Percentiles rank a stretch among this genome's conserved stretches.
These are phyloP conservation scores for Drosophila falleni DNA, from an alignment of 2,888 invertebrate species.

Conservation along the genomic window DNA sequence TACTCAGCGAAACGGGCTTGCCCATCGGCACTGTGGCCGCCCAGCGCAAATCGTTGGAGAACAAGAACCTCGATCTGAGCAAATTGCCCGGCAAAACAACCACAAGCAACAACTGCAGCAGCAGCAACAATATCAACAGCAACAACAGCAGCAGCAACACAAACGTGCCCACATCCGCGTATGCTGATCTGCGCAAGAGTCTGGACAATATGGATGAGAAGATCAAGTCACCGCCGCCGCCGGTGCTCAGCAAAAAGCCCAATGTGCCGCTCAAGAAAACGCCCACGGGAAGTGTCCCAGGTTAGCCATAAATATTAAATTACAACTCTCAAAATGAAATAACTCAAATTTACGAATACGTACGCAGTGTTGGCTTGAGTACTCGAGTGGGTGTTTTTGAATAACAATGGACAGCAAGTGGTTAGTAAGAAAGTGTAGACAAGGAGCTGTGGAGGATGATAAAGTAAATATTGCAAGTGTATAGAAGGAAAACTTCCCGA, in stretches of 20 bases:
- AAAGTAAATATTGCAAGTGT: neutral
- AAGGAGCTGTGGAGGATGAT: neutral
- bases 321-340: constrained; percentile 23
- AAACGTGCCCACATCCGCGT: constrained; percentile 43
- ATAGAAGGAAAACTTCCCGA: neutral
- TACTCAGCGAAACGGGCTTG: constrained; percentile 84
- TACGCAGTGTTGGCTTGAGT: neutral
- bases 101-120: constrained; percentile 58
- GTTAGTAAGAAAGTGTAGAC: neutral
- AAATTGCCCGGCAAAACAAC: constrained; percentile 72
- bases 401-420: neutral
- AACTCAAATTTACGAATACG: constrained; percentile 18
- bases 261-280: constrained; percentile 89
- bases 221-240: constrained; percentile 86
- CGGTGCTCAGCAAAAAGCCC: constrained; percentile 88
- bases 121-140: constrained; percentile 37
- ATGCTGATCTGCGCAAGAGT: constrained; percentile 82
- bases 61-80: constrained; percentile 83
- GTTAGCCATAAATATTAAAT: constrained; percentile 51
- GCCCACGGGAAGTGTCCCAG: constrained; percentile 87
- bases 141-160: constrained; percentile 21
- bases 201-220: constrained; percentile 85
- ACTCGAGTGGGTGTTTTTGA: neutral
- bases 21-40: constrained; percentile 86
- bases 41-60: constrained; percentile 87